Evolutionary conservation across 64 coral and sea anemone species (phyloP).

Genomic region (Cladopsammia gracilis): DNA sequence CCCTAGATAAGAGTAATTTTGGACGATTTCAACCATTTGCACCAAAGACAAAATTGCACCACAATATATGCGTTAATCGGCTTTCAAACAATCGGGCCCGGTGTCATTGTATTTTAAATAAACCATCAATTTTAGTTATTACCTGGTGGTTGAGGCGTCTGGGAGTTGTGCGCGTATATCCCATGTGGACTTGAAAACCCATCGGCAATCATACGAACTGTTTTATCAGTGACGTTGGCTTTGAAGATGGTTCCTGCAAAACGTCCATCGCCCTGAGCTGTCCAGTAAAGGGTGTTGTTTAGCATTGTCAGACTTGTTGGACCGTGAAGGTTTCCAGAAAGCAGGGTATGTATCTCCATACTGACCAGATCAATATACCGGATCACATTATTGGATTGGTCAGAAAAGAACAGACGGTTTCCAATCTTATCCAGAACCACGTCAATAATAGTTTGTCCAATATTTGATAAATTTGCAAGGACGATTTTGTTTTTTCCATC

Average conservation of each 20-base stretch:
- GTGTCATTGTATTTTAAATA: no score
- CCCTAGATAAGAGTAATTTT: no score
- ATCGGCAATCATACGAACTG: background rate
- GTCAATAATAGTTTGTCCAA: background rate
- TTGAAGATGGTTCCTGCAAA: conserved; percentile 7
- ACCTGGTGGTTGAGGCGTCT: background rate
- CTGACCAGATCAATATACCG: background rate
- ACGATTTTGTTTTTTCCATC: conserved; percentile 9
- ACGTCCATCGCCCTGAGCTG: background rate
- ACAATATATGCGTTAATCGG: no score
- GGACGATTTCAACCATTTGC: no score
- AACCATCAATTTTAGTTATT: background rate
- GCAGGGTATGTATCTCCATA: background rate
- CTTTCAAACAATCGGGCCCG: no score
- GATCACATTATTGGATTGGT: conserved; percentile 1
- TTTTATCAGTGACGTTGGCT: background rate
- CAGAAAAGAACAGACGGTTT: conserved; percentile 14
- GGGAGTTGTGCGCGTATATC: conserved; percentile 7
- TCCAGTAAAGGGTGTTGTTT: conserved; percentile 19
- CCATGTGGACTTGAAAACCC: background rate
- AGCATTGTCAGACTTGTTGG: background rate
- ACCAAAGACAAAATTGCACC: no score
- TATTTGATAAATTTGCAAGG: background rate
- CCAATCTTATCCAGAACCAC: background rate
- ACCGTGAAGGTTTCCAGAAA: conserved; percentile 28